Base-by-base conservation (phyloP, 2,888 invertebrate genomes). In the Napeogenes inachia region DNA sequence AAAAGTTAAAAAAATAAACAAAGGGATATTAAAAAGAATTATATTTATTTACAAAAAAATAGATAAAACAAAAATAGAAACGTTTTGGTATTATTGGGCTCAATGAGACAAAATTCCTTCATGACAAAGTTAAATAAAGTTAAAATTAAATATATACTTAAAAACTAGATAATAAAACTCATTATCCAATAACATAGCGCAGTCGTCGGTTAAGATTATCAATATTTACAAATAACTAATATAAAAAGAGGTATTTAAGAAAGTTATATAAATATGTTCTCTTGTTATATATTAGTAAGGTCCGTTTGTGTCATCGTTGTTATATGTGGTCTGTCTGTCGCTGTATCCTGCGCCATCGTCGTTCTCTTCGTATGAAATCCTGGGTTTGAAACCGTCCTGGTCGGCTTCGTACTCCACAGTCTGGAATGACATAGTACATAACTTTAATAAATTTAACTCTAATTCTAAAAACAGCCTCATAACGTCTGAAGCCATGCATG, bases 321-420 rank as follows among this genome's bases (percentile, higher is more conserved):
- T 59, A 46, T 60, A 63, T 5, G 58, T 58, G 30, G 56, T 30
- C 4, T 55, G 54, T 30, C 73, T 63, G 67, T 76, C 69, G 61
- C 21, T 21, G 21, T 79, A 76, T 4, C 81, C 78, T 35, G 66
- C 65, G 8, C 77, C 75, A 4, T 82, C 79, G 54, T 88, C 90
- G 38, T 89, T 90, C 73, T 93, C 93, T 78, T 94, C 93, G 77
- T 94, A 94, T 1, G 93, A 91, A 64, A 94, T 93, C 71, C 90
- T 92, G 13, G 94, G 94, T 68, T 92, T 92, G 85, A 93, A 94
- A 1, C 94, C 94, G 54, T 92, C 87, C 74, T 92, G 89, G 72
- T 94, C 94, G 5, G 94, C 94, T 74, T 93, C 93, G 80, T 94
- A 94, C 70, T 92, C 92, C 0, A 94, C 94, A 50, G 93, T 93